Conservation (phyloP, 1,140 invertebrate species). For the Phocides pigmalion region DNA sequence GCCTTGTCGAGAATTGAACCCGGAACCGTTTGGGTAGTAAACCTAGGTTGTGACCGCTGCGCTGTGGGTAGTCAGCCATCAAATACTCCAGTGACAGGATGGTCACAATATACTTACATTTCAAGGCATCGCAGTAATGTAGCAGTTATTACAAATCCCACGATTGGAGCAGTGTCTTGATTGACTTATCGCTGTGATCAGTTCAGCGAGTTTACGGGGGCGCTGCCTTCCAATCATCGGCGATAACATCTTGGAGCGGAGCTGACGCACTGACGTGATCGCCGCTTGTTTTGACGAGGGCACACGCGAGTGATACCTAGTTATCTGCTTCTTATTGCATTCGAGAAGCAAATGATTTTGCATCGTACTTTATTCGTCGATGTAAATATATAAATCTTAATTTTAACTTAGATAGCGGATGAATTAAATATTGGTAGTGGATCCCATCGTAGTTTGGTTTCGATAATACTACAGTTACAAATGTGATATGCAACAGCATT, state of each 20-base stretch:
- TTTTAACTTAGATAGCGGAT: no score
- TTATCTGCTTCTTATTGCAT: constrained; percentile 30
- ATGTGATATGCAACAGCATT: no score
- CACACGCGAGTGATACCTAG: constrained; percentile 33
- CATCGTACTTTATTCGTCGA: no score
- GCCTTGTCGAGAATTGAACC: no score
- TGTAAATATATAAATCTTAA: no score
- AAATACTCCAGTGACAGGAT: no score
- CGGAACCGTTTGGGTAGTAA: no score
- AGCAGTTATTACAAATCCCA: constrained; percentile 32
- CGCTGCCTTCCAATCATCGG: constrained; percentile 64
- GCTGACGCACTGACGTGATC: constrained; percentile 50
- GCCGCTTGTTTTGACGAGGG: constrained; percentile 66
- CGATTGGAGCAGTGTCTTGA: constrained; percentile 42
- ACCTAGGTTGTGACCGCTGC: no score
- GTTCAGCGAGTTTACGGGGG: constrained; percentile 60
- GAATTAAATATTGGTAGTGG: no score
- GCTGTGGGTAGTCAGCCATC: no score
- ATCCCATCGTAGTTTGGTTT: no score
- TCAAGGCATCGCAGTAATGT: constrained; percentile 27
- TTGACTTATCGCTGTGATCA: constrained; percentile 70
- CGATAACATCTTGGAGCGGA: constrained; percentile 61
- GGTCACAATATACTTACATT: neutral
- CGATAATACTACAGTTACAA: no score
- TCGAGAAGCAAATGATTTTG: neutral